Evolutionary conservation across 2,113 vertebrate genomes (phyloP).

Genomic region (Nerophis ophidion): DNA sequence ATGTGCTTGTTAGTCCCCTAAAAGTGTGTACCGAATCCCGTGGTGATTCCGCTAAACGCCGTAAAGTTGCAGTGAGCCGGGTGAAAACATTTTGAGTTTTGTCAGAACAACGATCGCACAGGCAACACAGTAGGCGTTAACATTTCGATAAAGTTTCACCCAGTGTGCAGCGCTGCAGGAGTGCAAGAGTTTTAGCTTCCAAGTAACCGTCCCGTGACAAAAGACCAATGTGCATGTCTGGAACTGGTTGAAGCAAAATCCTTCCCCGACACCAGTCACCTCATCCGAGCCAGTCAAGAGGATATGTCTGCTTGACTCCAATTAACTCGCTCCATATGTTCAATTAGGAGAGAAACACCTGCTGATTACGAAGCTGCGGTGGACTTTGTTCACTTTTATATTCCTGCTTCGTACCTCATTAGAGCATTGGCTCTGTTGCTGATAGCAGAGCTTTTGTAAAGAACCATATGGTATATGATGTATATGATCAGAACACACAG

Average conservation of each 20-base stretch:
- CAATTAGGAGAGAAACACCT: constrained; percentile 43
- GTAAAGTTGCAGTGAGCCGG: too few relatives aligned
- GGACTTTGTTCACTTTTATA: constrained; percentile 21
- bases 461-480: background rate
- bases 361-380: constrained; percentile 17
- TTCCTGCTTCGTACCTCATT: constrained; percentile 24
- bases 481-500: background rate
- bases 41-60: too few relatives aligned
- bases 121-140: too few relatives aligned
- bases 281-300: constrained; percentile 23
- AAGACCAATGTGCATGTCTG: constrained; percentile 28
- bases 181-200: too few relatives aligned
- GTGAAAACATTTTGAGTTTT: too few relatives aligned
- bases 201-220: background rate
- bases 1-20: too few relatives aligned
- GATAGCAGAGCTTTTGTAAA: background rate
- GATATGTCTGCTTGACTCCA: constrained; percentile 31
- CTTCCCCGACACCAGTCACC: constrained; percentile 26
- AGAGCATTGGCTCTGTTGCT: constrained; percentile 8
- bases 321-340: constrained; percentile 28
- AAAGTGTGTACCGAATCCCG: too few relatives aligned
- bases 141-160: too few relatives aligned
- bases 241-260: constrained; percentile 20
- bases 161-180: too few relatives aligned
- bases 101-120: too few relatives aligned